phyloP scores from a whole-genome alignment of 1,140 invertebrate species.

The Diachasmimorpha longicaudata region DNA sequence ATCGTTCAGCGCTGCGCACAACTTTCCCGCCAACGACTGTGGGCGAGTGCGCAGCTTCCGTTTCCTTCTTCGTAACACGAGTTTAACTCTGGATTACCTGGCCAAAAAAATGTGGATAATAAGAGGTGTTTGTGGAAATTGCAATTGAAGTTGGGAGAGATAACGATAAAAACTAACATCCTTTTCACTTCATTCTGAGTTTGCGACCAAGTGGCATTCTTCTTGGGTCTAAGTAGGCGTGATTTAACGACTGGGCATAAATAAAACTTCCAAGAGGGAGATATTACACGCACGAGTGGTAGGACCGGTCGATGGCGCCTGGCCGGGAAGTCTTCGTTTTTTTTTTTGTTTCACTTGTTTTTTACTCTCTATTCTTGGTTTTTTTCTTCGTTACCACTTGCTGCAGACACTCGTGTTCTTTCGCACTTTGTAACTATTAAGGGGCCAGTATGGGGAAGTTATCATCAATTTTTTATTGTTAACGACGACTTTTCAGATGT shows the following conservation, averaged over 20 bases:
- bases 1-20: no score
- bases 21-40: no score
- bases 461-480: no score
- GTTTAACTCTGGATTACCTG: no score
- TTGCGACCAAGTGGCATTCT: conserved; percentile 14
- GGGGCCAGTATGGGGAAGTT: not conserved
- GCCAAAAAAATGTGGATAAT: no score
- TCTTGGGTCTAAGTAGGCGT: conserved; percentile 26
- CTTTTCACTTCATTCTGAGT: conserved; percentile 1
- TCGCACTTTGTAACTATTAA: not conserved
- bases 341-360: not conserved
- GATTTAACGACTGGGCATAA: conserved; percentile 32
- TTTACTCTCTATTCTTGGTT: no score
- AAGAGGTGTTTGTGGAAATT: not conserved
- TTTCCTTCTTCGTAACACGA: no score
- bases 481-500: not conserved
- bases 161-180: not conserved
- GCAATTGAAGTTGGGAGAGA: not conserved
- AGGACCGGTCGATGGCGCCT: conserved; percentile 30
- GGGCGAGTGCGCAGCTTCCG: no score
- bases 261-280: conserved; percentile 23
- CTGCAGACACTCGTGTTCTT: not conserved
- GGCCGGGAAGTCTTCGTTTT: not conserved
- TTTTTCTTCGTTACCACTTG: not conserved
- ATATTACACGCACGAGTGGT: conserved; percentile 26